These are phyloP conservation scores for Stomorhina lunata DNA, from an alignment of 2,888 invertebrate species.

Conservation along the genomic window DNA sequence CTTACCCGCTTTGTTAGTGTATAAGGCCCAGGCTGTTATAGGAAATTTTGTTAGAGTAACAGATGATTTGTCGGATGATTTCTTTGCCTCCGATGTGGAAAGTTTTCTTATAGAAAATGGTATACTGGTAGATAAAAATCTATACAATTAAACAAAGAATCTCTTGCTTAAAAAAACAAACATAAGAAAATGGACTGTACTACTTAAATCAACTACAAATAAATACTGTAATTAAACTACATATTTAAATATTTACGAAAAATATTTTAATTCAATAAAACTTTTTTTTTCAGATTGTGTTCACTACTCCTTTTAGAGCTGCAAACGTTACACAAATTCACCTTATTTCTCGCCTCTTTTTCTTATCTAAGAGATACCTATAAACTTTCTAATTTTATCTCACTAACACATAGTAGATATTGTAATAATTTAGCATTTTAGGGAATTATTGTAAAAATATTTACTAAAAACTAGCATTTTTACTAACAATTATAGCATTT, in stretches of 20 bases:
- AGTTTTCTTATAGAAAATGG: slow-evolving; percentile 93
- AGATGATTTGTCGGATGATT: slow-evolving; percentile 93
- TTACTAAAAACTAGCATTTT: background rate
- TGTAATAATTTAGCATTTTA: slow-evolving; percentile 35
- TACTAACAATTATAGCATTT: no score
- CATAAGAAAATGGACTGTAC: background rate
- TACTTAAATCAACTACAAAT: slow-evolving; percentile 16
- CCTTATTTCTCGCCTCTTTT: background rate
- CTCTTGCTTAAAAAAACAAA: background rate
- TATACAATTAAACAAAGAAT: slow-evolving; percentile 72
- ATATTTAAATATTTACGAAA: background rate
- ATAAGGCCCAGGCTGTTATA: slow-evolving; percentile 93
- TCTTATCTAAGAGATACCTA: background rate
- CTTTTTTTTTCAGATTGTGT: slow-evolving; percentile 43
- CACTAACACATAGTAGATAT: background rate
- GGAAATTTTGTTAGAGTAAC: slow-evolving; percentile 95
- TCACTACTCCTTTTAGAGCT: slow-evolving; percentile 20
- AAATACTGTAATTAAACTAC: background rate
- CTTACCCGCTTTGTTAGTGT: slow-evolving; percentile 94
- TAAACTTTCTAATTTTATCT: background rate
- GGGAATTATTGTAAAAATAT: slow-evolving; percentile 10
- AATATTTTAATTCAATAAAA: background rate
- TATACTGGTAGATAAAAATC: slow-evolving; percentile 85
- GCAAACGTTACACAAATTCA: background rate
- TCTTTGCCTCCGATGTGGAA: slow-evolving; percentile 94